phyloP scores from a whole-genome alignment of 1,140 invertebrate species.

The Dinothrombium tinctorium region DNA sequence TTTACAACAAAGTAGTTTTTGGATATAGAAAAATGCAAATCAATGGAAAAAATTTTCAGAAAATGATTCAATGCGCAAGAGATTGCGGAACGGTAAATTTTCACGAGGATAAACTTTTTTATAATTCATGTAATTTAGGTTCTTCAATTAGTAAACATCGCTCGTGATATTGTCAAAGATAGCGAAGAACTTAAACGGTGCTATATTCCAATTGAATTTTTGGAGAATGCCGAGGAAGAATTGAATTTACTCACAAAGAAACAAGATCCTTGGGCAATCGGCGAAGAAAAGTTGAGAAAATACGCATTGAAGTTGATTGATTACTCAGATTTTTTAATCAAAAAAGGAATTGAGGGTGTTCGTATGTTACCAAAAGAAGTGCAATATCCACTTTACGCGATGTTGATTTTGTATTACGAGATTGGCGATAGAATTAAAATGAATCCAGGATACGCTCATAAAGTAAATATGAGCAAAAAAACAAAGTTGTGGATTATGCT shows the following conservation, averaged over 20 bases:
- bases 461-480: not conserved
- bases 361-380: not conserved
- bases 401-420: not conserved
- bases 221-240: not conserved
- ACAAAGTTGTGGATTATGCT: not conserved
- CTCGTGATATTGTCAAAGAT: not conserved
- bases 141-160: not conserved
- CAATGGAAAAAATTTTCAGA: not conserved
- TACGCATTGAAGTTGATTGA: conserved; percentile 1
- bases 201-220: not conserved
- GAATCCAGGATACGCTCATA: not conserved
- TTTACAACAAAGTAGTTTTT: not conserved
- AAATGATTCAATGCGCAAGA: not conserved
- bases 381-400: not conserved
- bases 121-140: not conserved
- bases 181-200: not conserved
- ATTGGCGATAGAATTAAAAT: not conserved
- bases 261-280: not conserved
- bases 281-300: not conserved
- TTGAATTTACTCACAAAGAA: not conserved
- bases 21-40: not conserved
- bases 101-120: not conserved
- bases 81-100: not conserved
- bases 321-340: not conserved
- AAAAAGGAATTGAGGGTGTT: not conserved